These are phyloP conservation scores for Scarus forsteni DNA, from an alignment of 2,797 vertebrate genomes.

Conservation along the genomic window DNA sequence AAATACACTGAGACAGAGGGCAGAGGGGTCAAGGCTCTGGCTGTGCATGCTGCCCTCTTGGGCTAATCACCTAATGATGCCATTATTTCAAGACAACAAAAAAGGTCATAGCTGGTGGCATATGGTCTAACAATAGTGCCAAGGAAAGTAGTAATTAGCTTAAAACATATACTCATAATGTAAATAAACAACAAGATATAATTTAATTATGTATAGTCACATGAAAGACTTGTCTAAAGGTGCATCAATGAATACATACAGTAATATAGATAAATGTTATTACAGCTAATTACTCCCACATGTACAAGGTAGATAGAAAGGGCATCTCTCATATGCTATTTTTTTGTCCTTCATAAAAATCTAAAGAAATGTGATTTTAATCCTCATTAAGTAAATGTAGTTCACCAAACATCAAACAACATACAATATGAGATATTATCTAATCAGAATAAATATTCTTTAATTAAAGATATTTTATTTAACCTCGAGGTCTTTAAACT, in stretches of 20 bases:
- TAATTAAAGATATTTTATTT: neutral
- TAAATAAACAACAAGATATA: neutral
- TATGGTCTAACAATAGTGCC: slow-evolving; percentile 1
- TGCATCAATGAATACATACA: neutral
- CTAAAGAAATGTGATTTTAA: neutral
- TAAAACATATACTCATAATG: too few relatives aligned
- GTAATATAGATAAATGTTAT: neutral
- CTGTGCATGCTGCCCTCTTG: slow-evolving; percentile 15
- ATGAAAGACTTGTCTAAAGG: neutral
- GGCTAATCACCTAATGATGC: slow-evolving; percentile 30
- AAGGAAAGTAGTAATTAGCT: neutral
- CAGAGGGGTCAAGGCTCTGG: slow-evolving; percentile 18
- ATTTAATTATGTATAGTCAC: neutral
- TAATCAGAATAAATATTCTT: neutral
- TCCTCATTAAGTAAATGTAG: neutral
- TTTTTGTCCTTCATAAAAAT: too few relatives aligned
- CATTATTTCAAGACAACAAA: slow-evolving; percentile 38
- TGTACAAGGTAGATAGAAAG: neutral
- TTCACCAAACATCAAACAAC: too few relatives aligned
- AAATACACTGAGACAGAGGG: slow-evolving; percentile 11
- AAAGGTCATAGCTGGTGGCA: neutral
- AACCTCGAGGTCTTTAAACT: neutral
- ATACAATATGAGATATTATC: neutral
- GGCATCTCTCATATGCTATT: neutral
- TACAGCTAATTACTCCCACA: neutral